phyloP scores from a whole-genome alignment of 2,888 invertebrate species.

The Yponomeuta sedellus region DNA sequence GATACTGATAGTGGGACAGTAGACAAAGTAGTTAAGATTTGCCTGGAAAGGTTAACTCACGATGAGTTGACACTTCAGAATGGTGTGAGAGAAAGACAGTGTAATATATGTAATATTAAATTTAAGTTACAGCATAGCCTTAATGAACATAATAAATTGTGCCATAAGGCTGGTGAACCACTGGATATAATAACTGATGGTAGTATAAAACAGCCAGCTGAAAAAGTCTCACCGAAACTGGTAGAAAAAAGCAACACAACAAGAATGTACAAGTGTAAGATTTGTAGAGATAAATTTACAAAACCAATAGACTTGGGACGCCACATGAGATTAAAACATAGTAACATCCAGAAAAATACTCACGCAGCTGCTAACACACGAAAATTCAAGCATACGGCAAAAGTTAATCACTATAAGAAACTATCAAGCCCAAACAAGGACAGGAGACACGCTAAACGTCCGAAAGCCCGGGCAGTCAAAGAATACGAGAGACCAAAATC shows the following conservation, averaged over 20 bases:
- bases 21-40: not conserved
- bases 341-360: not conserved
- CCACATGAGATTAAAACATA: constrained; percentile 12
- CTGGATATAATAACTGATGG: not conserved
- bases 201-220: not conserved
- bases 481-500: no score
- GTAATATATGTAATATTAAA: not conserved
- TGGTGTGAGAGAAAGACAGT: not conserved
- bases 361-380: not conserved
- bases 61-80: not conserved
- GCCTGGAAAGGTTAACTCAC: not conserved
- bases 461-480: not conserved
- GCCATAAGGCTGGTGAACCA: not conserved
- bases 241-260: not conserved
- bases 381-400: not conserved
- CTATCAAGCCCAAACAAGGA: not conserved
- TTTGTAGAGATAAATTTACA: constrained; percentile 7
- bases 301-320: not conserved
- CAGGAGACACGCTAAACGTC: not conserved
- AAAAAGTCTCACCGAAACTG: not conserved
- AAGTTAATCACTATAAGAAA: not conserved
- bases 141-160: not conserved
- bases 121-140: not conserved
- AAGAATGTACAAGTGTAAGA: constrained; percentile 12
- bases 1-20: not conserved